Evolutionary conservation across 2,113 vertebrate species (phyloP).

Genomic region (Isurus oxyrinchus): DNA sequence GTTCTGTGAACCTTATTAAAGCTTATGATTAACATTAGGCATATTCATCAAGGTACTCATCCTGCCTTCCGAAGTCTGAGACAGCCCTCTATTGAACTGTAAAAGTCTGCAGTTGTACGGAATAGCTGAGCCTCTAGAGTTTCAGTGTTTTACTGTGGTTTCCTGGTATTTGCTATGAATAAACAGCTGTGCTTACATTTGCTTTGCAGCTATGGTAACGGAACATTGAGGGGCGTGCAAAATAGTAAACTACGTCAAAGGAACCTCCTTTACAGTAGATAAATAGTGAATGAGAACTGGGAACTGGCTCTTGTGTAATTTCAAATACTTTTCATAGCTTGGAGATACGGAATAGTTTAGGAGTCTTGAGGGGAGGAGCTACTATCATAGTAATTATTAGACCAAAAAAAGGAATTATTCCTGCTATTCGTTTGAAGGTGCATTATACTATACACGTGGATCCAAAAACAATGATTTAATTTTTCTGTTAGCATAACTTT

Average conservation of each 20-base stretch:
- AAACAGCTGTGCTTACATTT: conserved; percentile 26
- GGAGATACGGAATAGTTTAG: neutral
- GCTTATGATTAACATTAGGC: neutral
- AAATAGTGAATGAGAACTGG: neutral
- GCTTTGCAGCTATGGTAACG: conserved; percentile 26
- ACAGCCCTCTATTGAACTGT: conserved; percentile 17
- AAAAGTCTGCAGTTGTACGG: neutral
- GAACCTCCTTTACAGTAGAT: conserved; percentile 20
- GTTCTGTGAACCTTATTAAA: neutral
- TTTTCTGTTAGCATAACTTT: neutral
- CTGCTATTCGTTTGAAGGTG: neutral
- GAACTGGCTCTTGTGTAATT: neutral
- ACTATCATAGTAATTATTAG: neutral
- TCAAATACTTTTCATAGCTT: conserved; percentile 5
- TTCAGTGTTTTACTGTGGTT: conserved; percentile 23
- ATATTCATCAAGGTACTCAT: neutral
- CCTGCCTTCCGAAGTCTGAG: neutral
- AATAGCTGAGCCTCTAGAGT: neutral
- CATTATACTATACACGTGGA: neutral
- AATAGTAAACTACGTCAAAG: conserved; percentile 22
- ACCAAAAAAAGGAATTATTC: neutral
- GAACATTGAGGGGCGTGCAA: neutral
- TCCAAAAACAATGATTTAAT: neutral
- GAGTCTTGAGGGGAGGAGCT: neutral
- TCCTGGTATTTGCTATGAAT: conserved; percentile 29